Evolutionary conservation across 2,113 vertebrate genomes (phyloP), one percentile per base, ranked within the genome.

Genomic region (Rattus norvegicus): DNA sequence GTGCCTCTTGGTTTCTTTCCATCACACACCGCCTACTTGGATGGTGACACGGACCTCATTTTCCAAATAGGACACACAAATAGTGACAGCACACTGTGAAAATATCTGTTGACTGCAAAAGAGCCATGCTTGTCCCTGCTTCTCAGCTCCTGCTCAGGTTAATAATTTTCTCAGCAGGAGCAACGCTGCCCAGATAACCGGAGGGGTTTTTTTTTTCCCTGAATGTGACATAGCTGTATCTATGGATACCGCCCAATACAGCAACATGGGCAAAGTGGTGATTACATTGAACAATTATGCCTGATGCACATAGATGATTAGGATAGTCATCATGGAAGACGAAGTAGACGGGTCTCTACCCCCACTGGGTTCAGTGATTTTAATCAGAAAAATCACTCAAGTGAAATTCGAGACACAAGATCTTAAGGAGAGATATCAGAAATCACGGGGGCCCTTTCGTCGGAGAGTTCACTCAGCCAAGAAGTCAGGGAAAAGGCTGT

Each of bases 31-130:
- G 69, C 94, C 84, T 65, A 16, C 80, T 36, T 43, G 26, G 65
- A 80, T 76, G 30, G 85, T 17, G 61, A 47, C 63, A 92, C 65
- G 88, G 70, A 90, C 85, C 56, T 97, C 91, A 95, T 88, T 95
- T 97, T 95, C 83, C 70, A 86, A 92, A 92, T 24, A 12, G 13
- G 13, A 4, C 26, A 79, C 91, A 85, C 88, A n/a, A n/a, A n/a
- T n/a, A n/a, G 43, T 22, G 30, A 89, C 2, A 59, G 65, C 79
- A 22, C 30, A 43, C 96, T 95, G 95, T 88, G 97, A 97, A 95
- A 96, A 96, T 97, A 88, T 94, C 65, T 97, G 88, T 95, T 96
- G 90, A 92, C 54, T 94, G 69, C 93, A 80, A 30, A 92, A 92
- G 88, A 80, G 52, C 72, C 54, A 6, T 88, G 30, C 93, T 97